Conservation (phyloP, 1,140 invertebrate species). For the Daktulosphaira vitifoliae region DNA sequence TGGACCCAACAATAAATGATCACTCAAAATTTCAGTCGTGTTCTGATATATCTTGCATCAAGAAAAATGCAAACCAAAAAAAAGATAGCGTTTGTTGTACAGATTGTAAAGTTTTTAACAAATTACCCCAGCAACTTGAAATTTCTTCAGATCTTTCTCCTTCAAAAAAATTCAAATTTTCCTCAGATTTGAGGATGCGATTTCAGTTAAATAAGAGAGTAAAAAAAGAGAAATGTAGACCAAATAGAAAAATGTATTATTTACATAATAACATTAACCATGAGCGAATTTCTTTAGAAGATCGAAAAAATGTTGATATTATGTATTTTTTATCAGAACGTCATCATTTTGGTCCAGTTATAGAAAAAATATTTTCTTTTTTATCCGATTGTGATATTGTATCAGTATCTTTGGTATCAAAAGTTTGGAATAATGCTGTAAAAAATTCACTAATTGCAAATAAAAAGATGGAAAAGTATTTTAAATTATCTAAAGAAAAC, state of each 20-base stretch:
- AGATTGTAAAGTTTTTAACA: neutral
- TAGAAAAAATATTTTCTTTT: conserved; percentile 37
- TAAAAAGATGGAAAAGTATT: conserved; percentile 34
- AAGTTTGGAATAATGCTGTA: conserved; percentile 38
- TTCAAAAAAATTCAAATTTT: conserved; percentile 13
- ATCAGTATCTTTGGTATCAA: conserved; percentile 38
- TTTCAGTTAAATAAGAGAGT: neutral
- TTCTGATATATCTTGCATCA: too few species aligned
- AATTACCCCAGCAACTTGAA: neutral
- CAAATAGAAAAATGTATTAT: neutral
- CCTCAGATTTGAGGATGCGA: neutral
- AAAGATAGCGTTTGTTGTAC: neutral
- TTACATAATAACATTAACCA: neutral
- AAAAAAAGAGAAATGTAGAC: neutral
- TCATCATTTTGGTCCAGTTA: conserved; percentile 28
- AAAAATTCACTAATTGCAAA: conserved; percentile 29
- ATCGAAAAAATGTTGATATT: conserved; percentile 37
- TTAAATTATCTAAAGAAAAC: conserved; percentile 33
- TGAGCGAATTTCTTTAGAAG: conserved; percentile 23
- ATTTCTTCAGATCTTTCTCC: neutral
- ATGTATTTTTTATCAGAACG: conserved; percentile 37
- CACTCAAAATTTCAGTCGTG: too few species aligned
- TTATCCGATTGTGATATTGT: conserved; percentile 39
- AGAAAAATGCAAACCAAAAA: too few species aligned
- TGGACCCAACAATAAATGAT: neutral